Base-by-base conservation (phyloP, 1,140 invertebrate genomes). In the Drosophila sp. region DNA sequence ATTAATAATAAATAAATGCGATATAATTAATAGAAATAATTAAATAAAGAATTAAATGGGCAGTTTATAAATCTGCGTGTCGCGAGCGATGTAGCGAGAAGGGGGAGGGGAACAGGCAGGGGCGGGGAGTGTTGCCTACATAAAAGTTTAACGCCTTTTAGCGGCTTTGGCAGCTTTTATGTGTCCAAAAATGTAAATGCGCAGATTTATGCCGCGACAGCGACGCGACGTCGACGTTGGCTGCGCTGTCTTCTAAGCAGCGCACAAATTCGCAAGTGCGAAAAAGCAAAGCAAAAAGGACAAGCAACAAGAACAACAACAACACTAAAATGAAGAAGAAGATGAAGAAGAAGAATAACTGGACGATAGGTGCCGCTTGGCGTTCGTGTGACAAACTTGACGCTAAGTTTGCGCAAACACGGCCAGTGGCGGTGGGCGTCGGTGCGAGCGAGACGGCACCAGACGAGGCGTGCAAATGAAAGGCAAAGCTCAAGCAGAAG, bases 321-420 rank as follows among this genome's bases (percentile, higher is more conserved):
- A 50, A 32, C 11, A 54, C 13, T 41, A 50, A 29, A 11, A 71
- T 46, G 32, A 18, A 71, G 5, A 54, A 27, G 13, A 66, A 41
- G 2, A 32, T 46, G 59, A 50, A 25, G 11, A 58, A 54, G 7
- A 36, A 62, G 8, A 62, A 51, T 46, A 72, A 72, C 40, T 71
- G 65, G 63, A 65, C 38, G 51, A 25, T 61, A 67, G 64, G 56
- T 67, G 64, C 64, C 56, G 50, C 50, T 36, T 58, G 38, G 46
- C 56, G 50, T 56, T 69, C 63, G 83, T 89, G 83, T 89, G 83
- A 89, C 79, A 89, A 89, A 89, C 79, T 89, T 89, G 83, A 83
- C 83, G 83, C 83, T 79, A 89, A 89, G 76, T 80, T 80, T 66
- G 80, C 73, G 79, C 83, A 79, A 83, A 89, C 73, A 67, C 57